Conservation (phyloP, 92 coral and sea anemone species). For the Porites cylindrica region DNA sequence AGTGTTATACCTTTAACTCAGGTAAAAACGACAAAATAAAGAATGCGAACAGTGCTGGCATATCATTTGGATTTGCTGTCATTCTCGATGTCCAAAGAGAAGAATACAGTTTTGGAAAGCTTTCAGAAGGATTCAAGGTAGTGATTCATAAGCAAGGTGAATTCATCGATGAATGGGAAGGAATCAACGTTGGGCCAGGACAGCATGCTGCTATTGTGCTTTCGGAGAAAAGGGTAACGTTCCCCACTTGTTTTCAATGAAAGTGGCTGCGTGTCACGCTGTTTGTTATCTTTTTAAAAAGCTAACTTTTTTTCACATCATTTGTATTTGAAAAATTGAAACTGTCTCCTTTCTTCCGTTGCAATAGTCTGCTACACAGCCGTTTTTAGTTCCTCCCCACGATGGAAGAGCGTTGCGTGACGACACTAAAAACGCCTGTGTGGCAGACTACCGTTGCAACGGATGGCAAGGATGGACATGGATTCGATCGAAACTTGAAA, state of each 20-base stretch:
- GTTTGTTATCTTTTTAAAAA: too few species aligned
- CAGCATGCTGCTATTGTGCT: conserved; percentile 37
- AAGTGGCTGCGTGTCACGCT: too few species aligned
- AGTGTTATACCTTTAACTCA: conserved; percentile 63
- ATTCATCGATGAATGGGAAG: background rate
- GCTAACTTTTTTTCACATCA: too few species aligned
- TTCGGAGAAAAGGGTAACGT: conserved; percentile 40
- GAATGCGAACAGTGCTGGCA: background rate
- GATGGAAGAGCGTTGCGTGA: too few species aligned
- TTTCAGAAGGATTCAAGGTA: conserved; percentile 51
- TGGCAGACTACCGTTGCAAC: too few species aligned
- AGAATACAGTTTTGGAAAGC: conserved; percentile 35
- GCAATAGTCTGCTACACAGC: too few species aligned
- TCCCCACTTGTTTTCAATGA: background rate
- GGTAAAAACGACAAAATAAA: conserved; percentile 11
- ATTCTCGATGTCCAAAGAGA: conserved; percentile 35
- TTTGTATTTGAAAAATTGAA: too few species aligned
- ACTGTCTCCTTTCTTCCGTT: too few species aligned
- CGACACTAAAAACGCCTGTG: too few species aligned
- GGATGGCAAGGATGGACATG: too few species aligned
- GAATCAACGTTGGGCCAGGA: conserved; percentile 58
- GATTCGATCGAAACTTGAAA: too few species aligned
- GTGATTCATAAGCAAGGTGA: conserved; percentile 58
- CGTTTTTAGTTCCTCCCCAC: too few species aligned
- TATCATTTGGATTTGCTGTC: conserved; percentile 18